These are phyloP conservation scores for Drosophila fuyamai DNA, from an alignment of 1,140 invertebrate species.

Conservation along the genomic window DNA sequence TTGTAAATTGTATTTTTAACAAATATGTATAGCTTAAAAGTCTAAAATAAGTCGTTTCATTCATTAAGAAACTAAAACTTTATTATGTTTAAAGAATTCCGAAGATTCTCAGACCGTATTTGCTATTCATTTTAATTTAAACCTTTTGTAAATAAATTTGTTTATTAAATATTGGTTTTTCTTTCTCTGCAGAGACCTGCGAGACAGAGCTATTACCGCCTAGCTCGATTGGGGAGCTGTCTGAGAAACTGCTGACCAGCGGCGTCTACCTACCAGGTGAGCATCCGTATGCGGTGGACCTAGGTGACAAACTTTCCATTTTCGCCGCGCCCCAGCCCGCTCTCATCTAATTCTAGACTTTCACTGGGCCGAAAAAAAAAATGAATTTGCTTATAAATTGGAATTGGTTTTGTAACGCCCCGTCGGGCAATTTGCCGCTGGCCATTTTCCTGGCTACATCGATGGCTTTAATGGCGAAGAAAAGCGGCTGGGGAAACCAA, in stretches of 20 bases:
- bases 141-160: no score
- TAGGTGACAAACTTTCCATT: constrained; percentile 74
- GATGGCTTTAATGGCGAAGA: constrained; percentile 6
- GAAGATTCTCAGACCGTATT: no score
- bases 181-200: constrained; percentile 33
- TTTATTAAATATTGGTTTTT: neutral
- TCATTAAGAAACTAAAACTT: no score
- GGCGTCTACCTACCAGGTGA: constrained; percentile 87
- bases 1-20: no score
- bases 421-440: constrained; percentile 58
- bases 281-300: constrained; percentile 32
- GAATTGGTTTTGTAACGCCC: constrained; percentile 63
- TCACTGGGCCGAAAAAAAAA: constrained; percentile 57
- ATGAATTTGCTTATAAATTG: constrained; percentile 74
- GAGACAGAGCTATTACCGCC: constrained; percentile 83
- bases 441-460: constrained; percentile 32
- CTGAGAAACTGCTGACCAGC: constrained; percentile 86
- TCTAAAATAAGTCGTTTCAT: no score
- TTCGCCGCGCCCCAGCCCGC: constrained; percentile 28
- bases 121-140: no score
- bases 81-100: no score
- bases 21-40: no score
- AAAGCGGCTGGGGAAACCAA: constrained; percentile 25
- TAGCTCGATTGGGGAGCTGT: constrained; percentile 85
- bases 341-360: constrained; percentile 74